Evolutionary conservation across 2,797 vertebrate genomes (phyloP).

Genomic region (Poecilia picta): DNA sequence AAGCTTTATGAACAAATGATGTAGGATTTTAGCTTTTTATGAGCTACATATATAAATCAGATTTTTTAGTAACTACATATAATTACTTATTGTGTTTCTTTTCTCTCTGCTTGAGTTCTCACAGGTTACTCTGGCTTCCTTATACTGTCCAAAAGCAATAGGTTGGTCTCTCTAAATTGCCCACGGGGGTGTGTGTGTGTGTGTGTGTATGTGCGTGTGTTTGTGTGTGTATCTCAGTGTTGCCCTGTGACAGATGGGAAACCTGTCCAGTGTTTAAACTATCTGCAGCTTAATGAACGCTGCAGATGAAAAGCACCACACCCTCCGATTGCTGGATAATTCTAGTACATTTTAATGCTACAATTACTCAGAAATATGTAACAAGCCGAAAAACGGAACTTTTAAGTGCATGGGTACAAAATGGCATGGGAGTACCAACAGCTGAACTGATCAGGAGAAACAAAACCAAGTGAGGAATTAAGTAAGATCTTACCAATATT

Average conservation of each 20-base stretch:
- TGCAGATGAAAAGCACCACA: neutral
- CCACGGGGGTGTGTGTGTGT: neutral
- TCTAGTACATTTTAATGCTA: neutral
- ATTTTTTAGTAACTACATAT: neutral
- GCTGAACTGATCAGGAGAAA: neutral
- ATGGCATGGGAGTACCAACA: neutral
- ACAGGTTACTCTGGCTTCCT: neutral
- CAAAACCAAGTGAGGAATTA: neutral
- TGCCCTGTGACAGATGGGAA: neutral
- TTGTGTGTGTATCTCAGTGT: neutral
- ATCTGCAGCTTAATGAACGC: neutral
- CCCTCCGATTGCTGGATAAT: neutral
- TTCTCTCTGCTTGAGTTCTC: neutral
- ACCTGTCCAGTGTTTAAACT: neutral
- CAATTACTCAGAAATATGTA: neutral
- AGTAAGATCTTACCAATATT: slow-evolving; percentile 86
- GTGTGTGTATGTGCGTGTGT: neutral
- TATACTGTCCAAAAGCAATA: neutral
- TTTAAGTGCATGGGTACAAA: neutral
- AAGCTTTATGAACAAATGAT: neutral
- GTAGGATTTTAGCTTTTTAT: neutral
- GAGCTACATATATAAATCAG: neutral
- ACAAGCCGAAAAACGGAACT: neutral
- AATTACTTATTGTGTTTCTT: too few species aligned
- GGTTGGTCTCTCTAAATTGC: neutral